A percentile compares a stretch with the other conserved stretches of the same genome.
Conservation (phyloP, 2,888 invertebrate genomes). For the Melitaea athalia region DNA sequence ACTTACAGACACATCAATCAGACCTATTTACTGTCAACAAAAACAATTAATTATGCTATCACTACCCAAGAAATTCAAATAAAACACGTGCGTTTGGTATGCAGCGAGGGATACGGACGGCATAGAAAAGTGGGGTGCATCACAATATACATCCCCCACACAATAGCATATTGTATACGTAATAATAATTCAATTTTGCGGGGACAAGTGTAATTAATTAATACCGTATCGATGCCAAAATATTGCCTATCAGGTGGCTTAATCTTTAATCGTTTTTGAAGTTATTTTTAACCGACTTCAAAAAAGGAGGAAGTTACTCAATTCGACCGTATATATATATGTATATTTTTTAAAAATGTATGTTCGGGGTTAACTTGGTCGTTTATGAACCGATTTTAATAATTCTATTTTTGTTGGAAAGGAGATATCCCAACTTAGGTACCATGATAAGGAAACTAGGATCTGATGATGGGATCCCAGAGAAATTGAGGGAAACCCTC, state of each 20-base stretch:
- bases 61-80: constrained; percentile 42
- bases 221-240: constrained; percentile 45
- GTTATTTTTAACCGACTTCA: neutral
- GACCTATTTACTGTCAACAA: constrained; percentile 41
- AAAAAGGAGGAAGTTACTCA: too few relatives aligned
- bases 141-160: constrained; percentile 49
- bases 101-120: constrained; percentile 42
- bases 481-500: too few relatives aligned
- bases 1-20: constrained; percentile 38
- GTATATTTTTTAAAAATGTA: too few relatives aligned
- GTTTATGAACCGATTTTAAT: too few relatives aligned
- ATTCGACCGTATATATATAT: too few relatives aligned
- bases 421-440: too few relatives aligned
- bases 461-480: too few relatives aligned
- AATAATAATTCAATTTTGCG: constrained; percentile 65
- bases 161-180: constrained; percentile 50
- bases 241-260: constrained; percentile 42
- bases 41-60: constrained; percentile 48
- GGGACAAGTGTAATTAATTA: constrained; percentile 50
- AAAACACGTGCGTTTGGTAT: constrained; percentile 66
- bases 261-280: constrained; percentile 18
- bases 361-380: too few relatives aligned
- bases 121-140: constrained; percentile 51
- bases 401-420: too few relatives aligned
- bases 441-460: too few relatives aligned